Evolutionary conservation across 2,797 vertebrate genomes (phyloP).

Genomic region (Oryzias sinensis): DNA sequence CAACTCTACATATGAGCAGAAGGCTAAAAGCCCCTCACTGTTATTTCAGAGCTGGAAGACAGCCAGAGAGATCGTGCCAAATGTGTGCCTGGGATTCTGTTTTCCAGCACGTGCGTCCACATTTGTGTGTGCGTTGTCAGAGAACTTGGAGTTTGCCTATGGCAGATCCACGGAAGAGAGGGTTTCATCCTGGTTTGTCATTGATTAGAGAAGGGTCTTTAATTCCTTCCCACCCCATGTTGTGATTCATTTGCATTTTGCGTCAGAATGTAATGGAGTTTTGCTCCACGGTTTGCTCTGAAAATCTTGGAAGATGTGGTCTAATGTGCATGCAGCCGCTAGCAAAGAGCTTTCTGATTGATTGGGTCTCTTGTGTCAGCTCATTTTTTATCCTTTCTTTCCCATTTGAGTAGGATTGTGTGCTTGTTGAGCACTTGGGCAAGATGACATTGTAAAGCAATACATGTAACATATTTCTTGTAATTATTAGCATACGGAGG

Average conservation of each 20-base stretch:
- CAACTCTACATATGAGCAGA: constrained; percentile 9
- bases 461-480: constrained; percentile 39
- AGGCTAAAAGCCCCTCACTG: constrained; percentile 7
- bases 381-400: constrained; percentile 52
- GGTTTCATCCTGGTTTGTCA: constrained; percentile 95
- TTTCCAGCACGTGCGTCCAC: constrained; percentile 11
- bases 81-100: constrained; percentile 35
- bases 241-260: constrained; percentile 99
- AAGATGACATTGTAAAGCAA: constrained; percentile 15
- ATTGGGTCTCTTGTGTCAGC: constrained; percentile 80
- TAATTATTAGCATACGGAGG: constrained; percentile 43
- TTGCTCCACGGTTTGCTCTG: constrained; percentile 93
- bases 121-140: constrained; percentile 38
- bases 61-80: constrained; percentile 43
- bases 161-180: constrained; percentile 76
- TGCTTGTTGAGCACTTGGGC: constrained; percentile 29
- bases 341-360: constrained; percentile 94
- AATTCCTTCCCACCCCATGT: constrained; percentile 99
- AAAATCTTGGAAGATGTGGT: constrained; percentile 97
- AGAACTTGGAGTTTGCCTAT: constrained; percentile 70
- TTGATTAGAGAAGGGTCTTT: constrained; percentile 99
- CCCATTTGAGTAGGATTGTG: constrained; percentile 39
- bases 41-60: constrained; percentile 47
- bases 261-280: constrained; percentile 99
- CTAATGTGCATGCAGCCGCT: constrained; percentile 99